Base-by-base conservation (phyloP, 2,113 vertebrate species). In the Ophiodon elongatus region DNA sequence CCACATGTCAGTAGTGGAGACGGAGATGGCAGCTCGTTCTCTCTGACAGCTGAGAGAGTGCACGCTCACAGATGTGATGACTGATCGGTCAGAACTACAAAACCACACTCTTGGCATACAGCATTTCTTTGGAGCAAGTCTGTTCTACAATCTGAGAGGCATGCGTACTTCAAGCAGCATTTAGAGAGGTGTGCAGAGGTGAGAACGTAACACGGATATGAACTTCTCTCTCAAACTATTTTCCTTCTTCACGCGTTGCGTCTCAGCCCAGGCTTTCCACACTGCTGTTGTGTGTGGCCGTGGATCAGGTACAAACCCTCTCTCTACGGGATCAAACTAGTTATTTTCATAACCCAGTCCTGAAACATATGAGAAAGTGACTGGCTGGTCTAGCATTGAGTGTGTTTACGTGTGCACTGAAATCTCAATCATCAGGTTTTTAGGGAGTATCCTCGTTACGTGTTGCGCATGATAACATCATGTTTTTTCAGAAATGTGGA, bases 1-100 rank as follows among this genome's bases (percentile, higher is more conserved):
- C 52, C 87, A 80, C 67, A 86, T 72, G 81, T 31, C 35, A 2
- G 45, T 21, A 19, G 45, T 8, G 45, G 45, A 47, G 45, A 47
- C 45, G 19, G 45, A 50, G 6, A 50, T 21, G 45, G 45, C 45
- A 19, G 45, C 45, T 47, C 1, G 17, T 50, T 50, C 45, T 11
- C 4, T 45, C 43, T 15, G 43, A 45, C 43, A 45, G 43, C 43
- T 4, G 43, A 15, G 43, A 15, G 8, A 8, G 39, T 11, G 39
- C 41, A 43, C 41, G 19, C 45, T 19, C 15, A 47, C 45, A 50
- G 45, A 50, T 50, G 15, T 47, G 45, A n/a, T n/a, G n/a, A n/a
- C 6, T 8, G 21, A 52, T 52, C 19, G 6, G 47, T 52, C 19
- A 23, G 47, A 7, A 50, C 6, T 52, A 23, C 2, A 17, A 52